Conservation (phyloP, 2,797 vertebrate genomes). For the Acropternis orthonyx region DNA sequence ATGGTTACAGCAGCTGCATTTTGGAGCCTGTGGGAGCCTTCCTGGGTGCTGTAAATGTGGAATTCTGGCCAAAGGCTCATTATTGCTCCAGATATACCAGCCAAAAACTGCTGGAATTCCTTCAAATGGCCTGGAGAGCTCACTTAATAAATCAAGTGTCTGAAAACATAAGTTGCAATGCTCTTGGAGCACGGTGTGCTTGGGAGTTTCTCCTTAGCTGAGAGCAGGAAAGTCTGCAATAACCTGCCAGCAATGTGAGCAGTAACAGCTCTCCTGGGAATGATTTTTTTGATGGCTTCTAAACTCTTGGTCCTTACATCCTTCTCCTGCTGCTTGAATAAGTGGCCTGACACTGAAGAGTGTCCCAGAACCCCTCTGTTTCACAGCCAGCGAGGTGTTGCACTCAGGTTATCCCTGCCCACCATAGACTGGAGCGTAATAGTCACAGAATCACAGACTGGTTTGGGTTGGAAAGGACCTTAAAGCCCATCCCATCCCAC, state of each 20-base stretch:
- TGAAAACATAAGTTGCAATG: neutral
- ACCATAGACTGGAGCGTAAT: neutral
- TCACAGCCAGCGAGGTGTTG: neutral
- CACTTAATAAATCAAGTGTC: neutral
- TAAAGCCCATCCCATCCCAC: neutral
- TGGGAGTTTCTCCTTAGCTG: neutral
- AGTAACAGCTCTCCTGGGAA: neutral
- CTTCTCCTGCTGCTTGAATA: neutral
- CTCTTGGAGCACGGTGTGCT: neutral
- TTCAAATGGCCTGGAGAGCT: neutral
- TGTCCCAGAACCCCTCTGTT: neutral
- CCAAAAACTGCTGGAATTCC: neutral
- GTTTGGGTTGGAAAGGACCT: neutral
- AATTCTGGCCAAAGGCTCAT: neutral
- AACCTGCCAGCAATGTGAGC: neutral
- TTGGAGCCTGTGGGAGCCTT: neutral
- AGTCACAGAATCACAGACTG: neutral
- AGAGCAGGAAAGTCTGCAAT: neutral
- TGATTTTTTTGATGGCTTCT: neutral
- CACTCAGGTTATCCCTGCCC: neutral
- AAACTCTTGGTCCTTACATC: neutral
- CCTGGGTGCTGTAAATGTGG: neutral
- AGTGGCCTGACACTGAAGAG: neutral
- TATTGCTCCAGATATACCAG: rapidly evolving
- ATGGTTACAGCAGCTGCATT: neutral